A percentile compares a stretch with the other conserved stretches of the same genome.
Evolutionary conservation across 2,888 invertebrate genomes (phyloP).

Genomic region (Heliconius erato): DNA sequence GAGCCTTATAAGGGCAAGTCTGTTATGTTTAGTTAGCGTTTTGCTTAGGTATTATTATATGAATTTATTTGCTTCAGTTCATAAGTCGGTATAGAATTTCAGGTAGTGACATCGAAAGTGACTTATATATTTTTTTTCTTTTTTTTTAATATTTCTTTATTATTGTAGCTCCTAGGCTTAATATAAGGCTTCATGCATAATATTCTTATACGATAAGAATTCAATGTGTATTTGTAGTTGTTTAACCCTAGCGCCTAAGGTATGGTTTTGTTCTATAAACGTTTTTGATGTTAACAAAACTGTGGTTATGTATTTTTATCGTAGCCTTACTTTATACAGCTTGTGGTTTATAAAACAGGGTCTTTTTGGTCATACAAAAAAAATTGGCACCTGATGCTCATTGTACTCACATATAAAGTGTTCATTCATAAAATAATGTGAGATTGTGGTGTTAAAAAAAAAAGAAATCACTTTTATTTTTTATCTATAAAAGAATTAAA

Average conservation of each 20-base stretch:
- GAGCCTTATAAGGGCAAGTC: constrained; percentile 40
- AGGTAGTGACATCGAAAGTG: constrained; percentile 33
- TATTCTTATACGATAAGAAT: constrained; percentile 41
- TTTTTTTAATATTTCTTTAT: constrained; percentile 30
- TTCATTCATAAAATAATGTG: constrained; percentile 63
- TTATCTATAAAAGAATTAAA: constrained; percentile 68
- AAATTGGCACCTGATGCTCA: constrained; percentile 68
- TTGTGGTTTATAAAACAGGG: constrained; percentile 66
- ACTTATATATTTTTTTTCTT: constrained; percentile 34
- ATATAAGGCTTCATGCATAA: constrained; percentile 46
- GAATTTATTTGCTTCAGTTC: constrained; percentile 41
- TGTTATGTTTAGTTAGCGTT: constrained; percentile 43
- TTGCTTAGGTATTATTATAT: constrained; percentile 36
- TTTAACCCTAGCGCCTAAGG: constrained; percentile 42
- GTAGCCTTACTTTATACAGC: constrained; percentile 50
- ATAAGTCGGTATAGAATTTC: constrained; percentile 25
- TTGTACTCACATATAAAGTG: constrained; percentile 60
- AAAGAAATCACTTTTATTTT: constrained; percentile 73
- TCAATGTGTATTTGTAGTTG: constrained; percentile 41
- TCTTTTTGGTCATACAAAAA: constrained; percentile 75
- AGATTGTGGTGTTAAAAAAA: constrained; percentile 59
- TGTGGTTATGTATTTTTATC: constrained; percentile 48
- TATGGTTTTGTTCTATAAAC: constrained; percentile 37
- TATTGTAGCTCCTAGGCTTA: constrained; percentile 39
- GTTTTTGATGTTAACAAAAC: constrained; percentile 42